Percentiles rank a stretch among this genome's conserved stretches.
Conservation (phyloP, 2,797 vertebrate genomes). For the Nothura maculosa region DNA sequence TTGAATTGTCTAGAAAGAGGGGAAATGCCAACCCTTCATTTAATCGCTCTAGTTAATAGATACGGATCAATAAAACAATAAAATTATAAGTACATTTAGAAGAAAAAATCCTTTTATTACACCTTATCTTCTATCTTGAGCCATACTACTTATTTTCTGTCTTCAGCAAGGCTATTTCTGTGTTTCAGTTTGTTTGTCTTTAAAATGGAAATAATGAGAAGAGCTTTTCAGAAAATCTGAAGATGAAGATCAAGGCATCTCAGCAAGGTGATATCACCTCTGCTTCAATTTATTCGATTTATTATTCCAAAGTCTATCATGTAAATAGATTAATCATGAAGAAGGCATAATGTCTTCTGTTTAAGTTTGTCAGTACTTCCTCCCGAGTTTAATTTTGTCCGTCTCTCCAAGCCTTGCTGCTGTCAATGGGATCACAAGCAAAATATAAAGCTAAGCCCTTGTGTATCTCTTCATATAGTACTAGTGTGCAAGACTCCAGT, state of each 20-base stretch:
- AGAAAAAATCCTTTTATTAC: not conserved
- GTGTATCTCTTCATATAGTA: not conserved
- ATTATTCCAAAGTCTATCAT: not conserved
- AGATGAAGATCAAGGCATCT: not conserved
- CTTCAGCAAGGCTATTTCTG: not conserved
- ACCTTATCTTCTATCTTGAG: not conserved
- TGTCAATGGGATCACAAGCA: not conserved
- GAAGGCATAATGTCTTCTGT: not conserved
- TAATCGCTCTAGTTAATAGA: not conserved
- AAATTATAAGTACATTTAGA: not conserved
- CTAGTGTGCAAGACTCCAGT: not conserved
- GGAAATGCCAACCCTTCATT: not conserved
- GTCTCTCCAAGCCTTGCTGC: not conserved
- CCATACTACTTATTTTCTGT: not conserved
- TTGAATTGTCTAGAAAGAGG: not conserved
- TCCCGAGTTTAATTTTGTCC: not conserved
- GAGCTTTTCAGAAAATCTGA: not conserved
- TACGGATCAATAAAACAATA: too few species aligned
- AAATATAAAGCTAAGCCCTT: not conserved
- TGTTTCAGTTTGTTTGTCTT: not conserved
- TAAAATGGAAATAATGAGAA: not conserved
- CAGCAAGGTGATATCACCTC: not conserved
- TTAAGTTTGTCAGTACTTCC: not conserved
- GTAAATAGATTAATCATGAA: not conserved
- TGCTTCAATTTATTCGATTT: not conserved